A percentile compares a stretch with the other conserved stretches of the same genome.
These are phyloP conservation scores for Drosophila tripunctata DNA, from an alignment of 2,888 invertebrate genomes.

Conservation along the genomic window DNA sequence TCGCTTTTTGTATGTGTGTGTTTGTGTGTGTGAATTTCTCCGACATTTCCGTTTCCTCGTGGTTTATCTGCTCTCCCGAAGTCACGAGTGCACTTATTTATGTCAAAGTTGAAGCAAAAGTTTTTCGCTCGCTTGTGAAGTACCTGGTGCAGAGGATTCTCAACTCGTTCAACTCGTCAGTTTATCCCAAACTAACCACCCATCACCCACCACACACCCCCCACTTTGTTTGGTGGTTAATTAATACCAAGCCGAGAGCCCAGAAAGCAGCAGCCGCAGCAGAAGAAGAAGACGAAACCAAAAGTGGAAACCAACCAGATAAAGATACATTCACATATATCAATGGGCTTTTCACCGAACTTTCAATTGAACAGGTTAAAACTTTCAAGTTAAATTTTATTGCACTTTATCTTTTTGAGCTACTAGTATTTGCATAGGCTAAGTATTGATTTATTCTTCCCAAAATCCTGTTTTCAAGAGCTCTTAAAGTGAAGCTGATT, in stretches of 20 bases:
- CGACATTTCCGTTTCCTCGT: conserved; percentile 30
- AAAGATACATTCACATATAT: conserved; percentile 6
- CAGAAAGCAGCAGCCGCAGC: too few species aligned
- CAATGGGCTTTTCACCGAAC: conserved; percentile 20
- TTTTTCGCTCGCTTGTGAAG: conserved; percentile 21
- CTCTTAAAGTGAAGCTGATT: not conserved
- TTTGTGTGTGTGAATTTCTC: conserved; percentile 3
- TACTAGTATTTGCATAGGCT: conserved; percentile 1
- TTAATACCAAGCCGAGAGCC: conserved; percentile 46
- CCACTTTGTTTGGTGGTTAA: conserved; percentile 22
- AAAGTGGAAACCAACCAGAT: not conserved
- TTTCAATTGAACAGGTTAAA: conserved; percentile 47
- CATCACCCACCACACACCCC: not conserved
- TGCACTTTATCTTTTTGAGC: conserved; percentile 14
- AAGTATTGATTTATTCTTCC: not conserved
- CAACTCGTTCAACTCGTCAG: conserved; percentile 34
- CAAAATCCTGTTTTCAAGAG: not conserved
- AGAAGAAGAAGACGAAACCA: not conserved
- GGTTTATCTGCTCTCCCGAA: conserved; percentile 31
- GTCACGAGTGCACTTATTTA: conserved; percentile 54
- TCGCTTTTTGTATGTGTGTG: not conserved
- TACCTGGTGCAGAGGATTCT: conserved; percentile 38
- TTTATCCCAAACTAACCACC: not conserved
- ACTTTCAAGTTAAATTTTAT: conserved; percentile 41
- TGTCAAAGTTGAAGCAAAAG: conserved; percentile 47